A percentile compares a stretch with the other conserved stretches of the same genome.
Conservation (phyloP, 2,113 vertebrate genomes). For the Dolichotis patagonum region DNA sequence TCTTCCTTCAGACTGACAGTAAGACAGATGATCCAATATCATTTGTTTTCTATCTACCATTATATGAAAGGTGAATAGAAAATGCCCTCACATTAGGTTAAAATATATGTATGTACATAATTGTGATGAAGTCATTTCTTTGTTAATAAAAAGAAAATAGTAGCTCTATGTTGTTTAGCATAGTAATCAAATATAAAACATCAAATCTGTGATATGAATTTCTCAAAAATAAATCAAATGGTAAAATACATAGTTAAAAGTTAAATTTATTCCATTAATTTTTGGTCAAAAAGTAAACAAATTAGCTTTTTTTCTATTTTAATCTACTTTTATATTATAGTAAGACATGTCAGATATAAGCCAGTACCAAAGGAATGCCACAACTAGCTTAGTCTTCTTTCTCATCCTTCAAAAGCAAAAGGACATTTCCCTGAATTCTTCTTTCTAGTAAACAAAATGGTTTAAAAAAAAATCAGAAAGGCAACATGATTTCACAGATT, state of each 20-base stretch:
- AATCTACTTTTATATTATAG: background rate
- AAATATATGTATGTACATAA: background rate
- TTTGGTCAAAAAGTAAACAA: background rate
- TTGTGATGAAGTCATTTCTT: background rate
- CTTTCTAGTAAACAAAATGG: background rate
- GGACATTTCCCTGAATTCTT: background rate
- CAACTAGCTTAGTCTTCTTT: background rate
- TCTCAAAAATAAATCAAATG: background rate
- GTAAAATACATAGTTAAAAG: background rate
- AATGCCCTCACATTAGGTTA: background rate
- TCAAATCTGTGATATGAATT: background rate
- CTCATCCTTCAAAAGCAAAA: background rate
- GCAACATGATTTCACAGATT: background rate
- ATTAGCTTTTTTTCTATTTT: background rate
- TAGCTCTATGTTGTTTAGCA: background rate
- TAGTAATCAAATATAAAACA: background rate
- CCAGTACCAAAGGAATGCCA: background rate
- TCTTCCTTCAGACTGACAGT: background rate
- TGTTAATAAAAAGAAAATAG: background rate
- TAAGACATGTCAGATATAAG: background rate
- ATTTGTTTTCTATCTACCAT: background rate
- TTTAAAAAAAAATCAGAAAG: background rate
- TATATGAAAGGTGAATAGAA: background rate
- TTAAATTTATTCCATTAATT: background rate
- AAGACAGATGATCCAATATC: background rate